Conservation (phyloP, 2,113 vertebrate genomes). For the Ciconia stormi region DNA sequence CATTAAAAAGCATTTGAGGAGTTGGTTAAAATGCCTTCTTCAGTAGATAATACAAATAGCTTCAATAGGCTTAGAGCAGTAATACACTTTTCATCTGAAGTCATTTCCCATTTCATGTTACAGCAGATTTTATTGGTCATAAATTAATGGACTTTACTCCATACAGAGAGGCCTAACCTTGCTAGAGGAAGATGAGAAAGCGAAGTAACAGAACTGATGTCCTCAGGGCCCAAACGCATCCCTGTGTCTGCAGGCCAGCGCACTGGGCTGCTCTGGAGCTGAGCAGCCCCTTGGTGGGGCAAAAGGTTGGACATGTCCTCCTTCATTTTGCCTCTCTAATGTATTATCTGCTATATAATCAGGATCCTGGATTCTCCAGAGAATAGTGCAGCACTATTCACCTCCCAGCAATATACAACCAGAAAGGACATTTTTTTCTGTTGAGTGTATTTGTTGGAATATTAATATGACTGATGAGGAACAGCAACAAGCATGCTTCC, state of each 20-base stretch:
- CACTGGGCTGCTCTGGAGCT: neutral
- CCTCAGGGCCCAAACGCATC: neutral
- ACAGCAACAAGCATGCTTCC: neutral
- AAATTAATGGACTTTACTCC: fast-evolving
- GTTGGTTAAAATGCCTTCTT: neutral
- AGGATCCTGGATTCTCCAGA: neutral
- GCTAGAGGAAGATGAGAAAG: neutral
- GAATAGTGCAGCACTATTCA: neutral
- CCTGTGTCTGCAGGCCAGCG: neutral
- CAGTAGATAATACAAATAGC: neutral
- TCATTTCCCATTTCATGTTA: neutral
- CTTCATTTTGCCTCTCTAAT: neutral
- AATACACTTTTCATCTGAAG: neutral
- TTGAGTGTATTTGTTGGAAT: neutral
- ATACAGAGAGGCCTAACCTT: neutral
- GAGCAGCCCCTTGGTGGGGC: neutral
- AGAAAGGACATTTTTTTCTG: neutral
- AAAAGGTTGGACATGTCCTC: neutral
- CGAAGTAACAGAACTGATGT: neutral
- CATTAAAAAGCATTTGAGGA: neutral
- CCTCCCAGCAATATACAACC: neutral
- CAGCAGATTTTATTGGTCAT: neutral
- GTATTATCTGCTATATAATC: neutral
- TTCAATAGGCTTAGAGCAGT: neutral
- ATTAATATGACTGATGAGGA: neutral